Base-by-base conservation (phyloP, 2,888 invertebrate species). In the Acanthoscelides obtectus region DNA sequence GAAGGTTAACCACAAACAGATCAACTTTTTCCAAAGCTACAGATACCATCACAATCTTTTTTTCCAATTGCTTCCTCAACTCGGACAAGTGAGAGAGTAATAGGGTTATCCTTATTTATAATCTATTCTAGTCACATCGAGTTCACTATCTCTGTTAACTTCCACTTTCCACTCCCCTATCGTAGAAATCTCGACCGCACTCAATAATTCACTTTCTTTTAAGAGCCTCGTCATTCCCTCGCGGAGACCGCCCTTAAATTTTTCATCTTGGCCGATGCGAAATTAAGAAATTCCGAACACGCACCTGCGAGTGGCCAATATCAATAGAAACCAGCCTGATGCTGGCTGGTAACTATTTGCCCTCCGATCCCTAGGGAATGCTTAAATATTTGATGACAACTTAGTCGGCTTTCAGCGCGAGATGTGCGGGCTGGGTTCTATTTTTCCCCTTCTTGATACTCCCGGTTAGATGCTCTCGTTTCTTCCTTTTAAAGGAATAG, bases 331-430 rank as follows among this genome's bases (percentile, higher is more conserved):
- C 45, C 5, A 45, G 45, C 45, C 45, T 12, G 45, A 45, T 45
- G 45, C 17, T 45, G 45, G 45, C 17, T 45, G 45, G 75, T 77
- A 79, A 80, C 82, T 82, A 83, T 82, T 82, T 82, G 82, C 80
- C 81, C 81, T 78, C 17, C 77, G 72, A 76, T 80, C 81, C 83
- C 82, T 81, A 70, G 76, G 81, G 82, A 81, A 82, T 81, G 78
- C 83, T 84, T 85, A 84, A 86, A 86, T 86, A 85, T 85, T 86
- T 86, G 83, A 86, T 85, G 83, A 81, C 79, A 82, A 83, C 83
- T 84, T 85, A 83, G 82, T 82, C 81, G 81, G 79, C 84, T 84
- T 81, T 83, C 82, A 79, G 78, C 81, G 78, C 81, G 45, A 45
- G 45, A 45, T 45, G 45, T 45, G 45, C 45, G 45, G 45, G 45